Percentiles rank a stretch among this genome's conserved stretches.
phyloP scores from a whole-genome alignment of 2,113 vertebrate genomes.

The Cochlearius cochlearius region DNA sequence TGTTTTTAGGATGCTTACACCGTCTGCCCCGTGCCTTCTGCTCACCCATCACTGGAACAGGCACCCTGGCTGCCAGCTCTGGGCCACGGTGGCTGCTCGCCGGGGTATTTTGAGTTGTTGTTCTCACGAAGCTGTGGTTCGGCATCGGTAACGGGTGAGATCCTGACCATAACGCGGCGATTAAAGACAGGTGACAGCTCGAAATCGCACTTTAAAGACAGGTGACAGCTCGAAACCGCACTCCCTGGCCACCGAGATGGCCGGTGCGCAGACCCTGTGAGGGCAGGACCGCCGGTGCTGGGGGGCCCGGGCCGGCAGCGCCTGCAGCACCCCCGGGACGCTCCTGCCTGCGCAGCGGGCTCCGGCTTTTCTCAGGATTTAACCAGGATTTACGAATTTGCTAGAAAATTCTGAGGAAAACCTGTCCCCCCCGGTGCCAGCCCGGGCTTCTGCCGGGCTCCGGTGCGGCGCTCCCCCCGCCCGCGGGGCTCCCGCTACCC shows the following conservation, averaged over 20 bases:
- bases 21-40: background rate
- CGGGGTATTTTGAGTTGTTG: accelerated
- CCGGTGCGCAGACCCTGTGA: background rate
- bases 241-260: background rate
- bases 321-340: background rate
- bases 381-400: background rate
- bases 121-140: background rate
- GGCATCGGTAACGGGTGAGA: background rate
- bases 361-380: background rate
- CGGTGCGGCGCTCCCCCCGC: background rate
- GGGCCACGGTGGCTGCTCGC: background rate
- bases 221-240: background rate
- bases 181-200: background rate
- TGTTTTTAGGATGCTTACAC: background rate
- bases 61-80: background rate
- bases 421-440: background rate
- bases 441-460: background rate
- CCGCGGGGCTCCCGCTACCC: background rate
- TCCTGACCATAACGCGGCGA: background rate
- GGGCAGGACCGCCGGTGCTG: background rate
- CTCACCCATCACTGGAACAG: background rate
- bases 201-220: background rate
- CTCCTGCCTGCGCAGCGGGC: background rate
- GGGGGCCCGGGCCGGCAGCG: no score
- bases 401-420: background rate